Percentiles rank a stretch among this genome's conserved stretches.
Conservation (phyloP, 2,113 vertebrate genomes). For the Cyphomyrus discorhynchus region DNA sequence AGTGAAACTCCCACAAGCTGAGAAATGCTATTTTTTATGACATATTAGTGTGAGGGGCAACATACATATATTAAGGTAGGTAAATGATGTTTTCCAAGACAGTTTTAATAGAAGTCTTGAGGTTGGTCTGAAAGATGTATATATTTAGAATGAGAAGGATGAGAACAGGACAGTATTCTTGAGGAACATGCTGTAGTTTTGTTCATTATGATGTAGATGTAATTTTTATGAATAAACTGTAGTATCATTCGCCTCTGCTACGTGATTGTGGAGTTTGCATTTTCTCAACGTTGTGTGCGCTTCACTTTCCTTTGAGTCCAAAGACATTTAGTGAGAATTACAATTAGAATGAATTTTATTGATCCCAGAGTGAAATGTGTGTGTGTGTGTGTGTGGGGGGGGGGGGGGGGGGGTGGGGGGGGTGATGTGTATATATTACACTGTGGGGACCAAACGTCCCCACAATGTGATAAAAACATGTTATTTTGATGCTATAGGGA, state of each 20-base stretch:
- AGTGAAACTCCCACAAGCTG: too few relatives aligned
- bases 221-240: neutral
- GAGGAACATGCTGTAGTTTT: neutral
- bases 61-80: neutral
- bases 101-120: neutral
- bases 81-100: neutral
- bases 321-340: neutral
- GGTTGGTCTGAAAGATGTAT: neutral
- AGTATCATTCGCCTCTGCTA: neutral
- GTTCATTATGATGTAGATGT: neutral
- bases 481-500: neutral
- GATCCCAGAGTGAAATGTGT: neutral
- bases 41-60: neutral
- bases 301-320: neutral
- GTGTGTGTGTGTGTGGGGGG: neutral
- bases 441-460: neutral
- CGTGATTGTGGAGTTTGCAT: neutral
- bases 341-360: neutral
- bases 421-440: too few relatives aligned
- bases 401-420: too few relatives aligned
- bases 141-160: neutral
- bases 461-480: neutral
- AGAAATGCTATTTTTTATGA: neutral
- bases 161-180: neutral
- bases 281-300: neutral